phyloP scores from a whole-genome alignment of 2,888 invertebrate species.

The Caenorhabditis angaria region DNA sequence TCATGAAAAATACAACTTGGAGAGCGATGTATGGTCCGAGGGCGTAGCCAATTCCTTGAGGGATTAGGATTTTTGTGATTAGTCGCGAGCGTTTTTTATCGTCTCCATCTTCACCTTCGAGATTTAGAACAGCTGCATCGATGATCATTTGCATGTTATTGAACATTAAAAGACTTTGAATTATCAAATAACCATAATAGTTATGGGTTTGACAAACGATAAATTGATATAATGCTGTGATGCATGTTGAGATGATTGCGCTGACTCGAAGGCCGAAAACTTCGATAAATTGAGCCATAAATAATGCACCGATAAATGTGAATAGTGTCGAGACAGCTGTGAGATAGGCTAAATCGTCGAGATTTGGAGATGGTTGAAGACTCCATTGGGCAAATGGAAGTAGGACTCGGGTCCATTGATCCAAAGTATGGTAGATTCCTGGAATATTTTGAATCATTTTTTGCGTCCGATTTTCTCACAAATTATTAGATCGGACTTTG shows the following conservation, averaged over 20 bases:
- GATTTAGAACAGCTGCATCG: slow-evolving; percentile 52
- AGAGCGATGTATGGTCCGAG: slow-evolving; percentile 61
- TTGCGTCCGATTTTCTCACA: not conserved
- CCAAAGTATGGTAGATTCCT: slow-evolving; percentile 62
- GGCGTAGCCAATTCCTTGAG: slow-evolving; percentile 62
- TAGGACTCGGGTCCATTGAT: slow-evolving; percentile 63
- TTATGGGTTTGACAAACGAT: slow-evolving; percentile 35
- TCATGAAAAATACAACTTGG: slow-evolving; percentile 58
- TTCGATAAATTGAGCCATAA: slow-evolving; percentile 63
- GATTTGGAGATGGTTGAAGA: slow-evolving; percentile 47
- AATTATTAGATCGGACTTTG: not conserved
- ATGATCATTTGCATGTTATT: slow-evolving; percentile 64
- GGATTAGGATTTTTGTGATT: slow-evolving; percentile 62
- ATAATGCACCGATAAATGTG: slow-evolving; percentile 59
- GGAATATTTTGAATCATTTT: slow-evolving; percentile 19
- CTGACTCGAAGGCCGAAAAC: slow-evolving; percentile 51
- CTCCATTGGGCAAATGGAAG: slow-evolving; percentile 65
- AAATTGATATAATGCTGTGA: slow-evolving; percentile 35
- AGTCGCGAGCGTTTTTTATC: slow-evolving; percentile 57
- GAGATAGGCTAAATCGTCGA: slow-evolving; percentile 53
- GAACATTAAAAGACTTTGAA: slow-evolving; percentile 53
- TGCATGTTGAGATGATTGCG: slow-evolving; percentile 32
- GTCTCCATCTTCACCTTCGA: slow-evolving; percentile 60
- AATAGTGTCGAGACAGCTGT: slow-evolving; percentile 55
- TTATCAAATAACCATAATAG: slow-evolving; percentile 39